These are phyloP conservation scores for Melanotaenia duboulayi DNA, from an alignment of 2,113 vertebrate species.

Conservation along the genomic window DNA sequence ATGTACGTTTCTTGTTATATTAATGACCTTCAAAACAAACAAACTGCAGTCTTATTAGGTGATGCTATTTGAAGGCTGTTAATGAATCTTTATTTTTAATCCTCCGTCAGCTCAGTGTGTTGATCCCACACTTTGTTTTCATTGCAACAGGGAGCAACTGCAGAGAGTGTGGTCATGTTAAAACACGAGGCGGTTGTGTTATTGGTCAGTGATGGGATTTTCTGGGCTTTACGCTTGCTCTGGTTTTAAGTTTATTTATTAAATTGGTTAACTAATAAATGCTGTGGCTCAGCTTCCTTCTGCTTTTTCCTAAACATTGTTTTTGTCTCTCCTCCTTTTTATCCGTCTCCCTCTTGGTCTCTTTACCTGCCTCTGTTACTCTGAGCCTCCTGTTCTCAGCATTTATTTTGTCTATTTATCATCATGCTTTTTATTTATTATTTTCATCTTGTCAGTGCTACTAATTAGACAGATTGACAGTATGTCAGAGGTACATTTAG, in stretches of 20 bases:
- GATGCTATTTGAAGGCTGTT: constrained; percentile 50
- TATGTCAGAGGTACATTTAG: neutral
- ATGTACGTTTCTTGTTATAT: constrained; percentile 68
- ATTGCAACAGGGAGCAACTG: constrained; percentile 22
- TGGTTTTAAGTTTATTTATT: neutral
- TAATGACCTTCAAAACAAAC: constrained; percentile 65
- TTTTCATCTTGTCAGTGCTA: neutral
- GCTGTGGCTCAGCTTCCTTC: neutral
- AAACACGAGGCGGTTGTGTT: neutral
- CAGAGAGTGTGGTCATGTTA: constrained; percentile 2
- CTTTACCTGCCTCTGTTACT: neutral
- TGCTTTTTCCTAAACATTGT: neutral
- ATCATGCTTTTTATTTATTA: neutral
- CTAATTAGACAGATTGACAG: neutral
- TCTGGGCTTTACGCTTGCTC: neutral
- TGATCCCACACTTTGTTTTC: constrained; percentile 18
- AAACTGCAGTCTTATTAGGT: constrained; percentile 37
- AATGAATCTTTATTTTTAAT: constrained; percentile 38
- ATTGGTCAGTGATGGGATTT: neutral
- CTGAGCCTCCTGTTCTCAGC: neutral
- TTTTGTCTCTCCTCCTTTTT: neutral
- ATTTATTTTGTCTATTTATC: neutral
- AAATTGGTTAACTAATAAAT: neutral
- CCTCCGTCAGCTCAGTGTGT: neutral
- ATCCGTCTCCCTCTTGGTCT: neutral